Conservation (phyloP, 2,888 invertebrate genomes). For the Eretmocerus hayati region DNA sequence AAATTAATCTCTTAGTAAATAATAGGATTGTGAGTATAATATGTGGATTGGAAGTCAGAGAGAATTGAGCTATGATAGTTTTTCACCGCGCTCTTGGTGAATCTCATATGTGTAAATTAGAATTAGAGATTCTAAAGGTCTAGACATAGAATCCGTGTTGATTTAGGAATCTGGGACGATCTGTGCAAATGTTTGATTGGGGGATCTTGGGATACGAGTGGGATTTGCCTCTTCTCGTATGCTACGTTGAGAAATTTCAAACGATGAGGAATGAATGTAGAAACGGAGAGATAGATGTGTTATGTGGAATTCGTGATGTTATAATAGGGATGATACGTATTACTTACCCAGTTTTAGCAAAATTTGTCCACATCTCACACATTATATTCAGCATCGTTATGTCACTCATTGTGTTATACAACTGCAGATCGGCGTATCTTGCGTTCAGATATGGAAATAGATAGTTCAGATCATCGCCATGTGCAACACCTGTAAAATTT, state of each 20-base stretch:
- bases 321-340: neutral
- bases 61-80: too few species aligned
- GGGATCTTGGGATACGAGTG: too few species aligned
- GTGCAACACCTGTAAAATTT: constrained; percentile 27
- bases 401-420: constrained; percentile 31
- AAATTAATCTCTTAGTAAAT: too few species aligned
- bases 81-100: too few species aligned
- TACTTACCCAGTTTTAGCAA: constrained; percentile 34
- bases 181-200: too few species aligned
- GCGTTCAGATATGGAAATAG: constrained; percentile 31
- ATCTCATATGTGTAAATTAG: too few species aligned
- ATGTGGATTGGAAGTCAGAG: too few species aligned
- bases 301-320: neutral
- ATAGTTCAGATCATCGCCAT: constrained; percentile 37
- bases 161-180: too few species aligned
- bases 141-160: too few species aligned
- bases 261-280: neutral
- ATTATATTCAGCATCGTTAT: constrained; percentile 33
- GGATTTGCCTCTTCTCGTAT: too few species aligned
- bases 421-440: constrained; percentile 16
- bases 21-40: too few species aligned
- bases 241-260: neutral
- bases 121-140: too few species aligned
- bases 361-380: constrained; percentile 36
- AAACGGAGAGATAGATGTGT: neutral